These are phyloP conservation scores for Ectropis grisescens DNA, from an alignment of 1,140 invertebrate species.

Conservation along the genomic window DNA sequence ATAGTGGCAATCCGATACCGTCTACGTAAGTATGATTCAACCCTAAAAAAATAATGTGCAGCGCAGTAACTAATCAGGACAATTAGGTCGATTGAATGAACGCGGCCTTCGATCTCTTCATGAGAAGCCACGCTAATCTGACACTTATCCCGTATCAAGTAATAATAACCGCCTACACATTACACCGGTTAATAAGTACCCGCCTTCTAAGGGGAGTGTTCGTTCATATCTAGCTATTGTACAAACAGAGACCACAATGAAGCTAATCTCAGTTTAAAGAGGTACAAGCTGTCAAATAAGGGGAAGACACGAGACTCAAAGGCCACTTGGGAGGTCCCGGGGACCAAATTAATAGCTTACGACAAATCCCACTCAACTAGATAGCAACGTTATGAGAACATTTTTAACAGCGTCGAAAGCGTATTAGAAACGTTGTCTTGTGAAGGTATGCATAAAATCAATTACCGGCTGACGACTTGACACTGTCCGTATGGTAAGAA, in stretches of 20 bases:
- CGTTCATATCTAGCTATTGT: too few species aligned
- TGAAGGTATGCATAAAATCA: slow-evolving; percentile 18
- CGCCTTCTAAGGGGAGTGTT: too few species aligned
- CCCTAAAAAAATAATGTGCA: too few species aligned
- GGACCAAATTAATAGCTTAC: slow-evolving; percentile 32
- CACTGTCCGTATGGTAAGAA: slow-evolving; percentile 6
- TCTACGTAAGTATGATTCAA: too few species aligned
- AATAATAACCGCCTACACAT: slow-evolving; percentile 15
- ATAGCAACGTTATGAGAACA: too few species aligned
- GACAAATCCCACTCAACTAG: too few species aligned
- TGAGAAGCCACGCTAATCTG: slow-evolving; percentile 22
- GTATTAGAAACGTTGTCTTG: too few species aligned
- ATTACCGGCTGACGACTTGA: slow-evolving; percentile 9
- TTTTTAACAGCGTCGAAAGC: too few species aligned
- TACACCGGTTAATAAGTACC: too few species aligned
- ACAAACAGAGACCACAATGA: slow-evolving; percentile 17
- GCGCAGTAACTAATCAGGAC: too few species aligned
- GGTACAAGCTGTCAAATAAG: slow-evolving; percentile 20
- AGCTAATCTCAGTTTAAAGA: slow-evolving; percentile 23
- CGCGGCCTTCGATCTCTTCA: slow-evolving; percentile 12
- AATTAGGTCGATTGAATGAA: too few species aligned
- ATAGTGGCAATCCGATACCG: too few species aligned
- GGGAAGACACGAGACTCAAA: slow-evolving; percentile 17
- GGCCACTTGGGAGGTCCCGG: slow-evolving; percentile 34
- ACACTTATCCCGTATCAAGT: slow-evolving; percentile 16